Conservation (phyloP, 2,113 vertebrate species). For the Scomber japonicus region DNA sequence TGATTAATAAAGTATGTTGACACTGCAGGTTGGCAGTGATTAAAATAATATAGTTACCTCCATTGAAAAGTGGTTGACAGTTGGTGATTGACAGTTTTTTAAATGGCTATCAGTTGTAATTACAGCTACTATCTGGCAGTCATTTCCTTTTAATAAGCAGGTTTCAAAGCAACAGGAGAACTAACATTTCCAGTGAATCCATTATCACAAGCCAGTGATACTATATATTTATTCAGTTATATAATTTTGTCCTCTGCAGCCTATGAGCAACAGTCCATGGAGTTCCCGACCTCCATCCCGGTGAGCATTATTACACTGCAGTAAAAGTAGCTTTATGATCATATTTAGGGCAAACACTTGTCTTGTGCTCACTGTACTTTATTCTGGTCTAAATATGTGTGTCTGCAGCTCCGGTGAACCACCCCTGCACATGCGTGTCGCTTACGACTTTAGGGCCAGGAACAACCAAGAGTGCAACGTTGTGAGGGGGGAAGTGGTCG, state of each 20-base stretch:
- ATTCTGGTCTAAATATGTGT: neutral
- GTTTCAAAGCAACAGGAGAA: slow-evolving; percentile 12
- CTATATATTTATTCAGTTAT: slow-evolving; percentile 2
- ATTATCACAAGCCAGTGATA: neutral
- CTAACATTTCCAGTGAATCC: neutral
- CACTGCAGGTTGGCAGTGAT: too few species aligned
- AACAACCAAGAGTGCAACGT: slow-evolving; percentile 90
- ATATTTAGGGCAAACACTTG: neutral
- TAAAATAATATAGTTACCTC: too few species aligned
- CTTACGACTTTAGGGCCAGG: slow-evolving; percentile 89
- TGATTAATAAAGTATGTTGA: too few species aligned
- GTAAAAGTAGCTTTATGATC: neutral
- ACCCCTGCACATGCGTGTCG: slow-evolving; percentile 77
- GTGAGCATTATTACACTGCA: slow-evolving; percentile 49
- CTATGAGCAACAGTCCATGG: slow-evolving; percentile 34
- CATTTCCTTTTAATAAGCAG: neutral
- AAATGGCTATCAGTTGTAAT: neutral
- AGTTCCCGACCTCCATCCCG: slow-evolving; percentile 16
- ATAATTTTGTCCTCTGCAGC: slow-evolving; percentile 23
- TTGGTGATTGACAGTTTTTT: neutral
- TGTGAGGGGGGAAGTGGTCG: slow-evolving; percentile 87
- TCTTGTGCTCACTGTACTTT: neutral
- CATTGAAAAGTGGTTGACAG: too few species aligned
- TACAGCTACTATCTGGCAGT: neutral
- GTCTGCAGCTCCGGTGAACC: slow-evolving; percentile 40